Evolutionary conservation across 1,140 invertebrate genomes (phyloP).

Genomic region (Zophobas morio): DNA sequence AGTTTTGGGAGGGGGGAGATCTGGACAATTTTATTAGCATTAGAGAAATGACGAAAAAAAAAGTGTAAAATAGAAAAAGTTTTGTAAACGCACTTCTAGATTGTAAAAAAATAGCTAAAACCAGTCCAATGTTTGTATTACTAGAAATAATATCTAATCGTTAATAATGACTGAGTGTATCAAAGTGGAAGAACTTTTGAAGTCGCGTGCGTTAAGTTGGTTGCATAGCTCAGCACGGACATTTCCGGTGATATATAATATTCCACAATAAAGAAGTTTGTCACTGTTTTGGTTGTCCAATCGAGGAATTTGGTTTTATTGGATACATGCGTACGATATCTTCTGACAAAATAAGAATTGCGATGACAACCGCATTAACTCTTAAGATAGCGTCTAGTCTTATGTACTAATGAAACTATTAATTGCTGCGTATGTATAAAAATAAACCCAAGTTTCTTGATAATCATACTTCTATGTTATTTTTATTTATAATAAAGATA

Average conservation of each 20-base stretch:
- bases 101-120: slow-evolving; percentile 34
- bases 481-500: slow-evolving; percentile 17
- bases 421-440: slow-evolving; percentile 21
- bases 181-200: slow-evolving; percentile 15
- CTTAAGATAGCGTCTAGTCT: slow-evolving; percentile 33
- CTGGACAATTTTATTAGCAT: slow-evolving; percentile 13
- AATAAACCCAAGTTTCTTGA: slow-evolving; percentile 36
- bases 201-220: slow-evolving; percentile 16
- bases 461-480: slow-evolving; percentile 10
- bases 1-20: slow-evolving; percentile 22
- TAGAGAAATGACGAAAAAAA: slow-evolving; percentile 25
- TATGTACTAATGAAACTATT: background rate
- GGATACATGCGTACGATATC: too few species aligned
- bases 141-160: slow-evolving; percentile 12
- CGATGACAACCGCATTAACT: too few species aligned
- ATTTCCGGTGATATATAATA: slow-evolving; percentile 12
- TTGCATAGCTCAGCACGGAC: slow-evolving; percentile 6
- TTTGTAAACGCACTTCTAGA: slow-evolving; percentile 40
- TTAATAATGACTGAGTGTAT: slow-evolving; percentile 38
- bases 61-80: slow-evolving; percentile 37
- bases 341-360: too few species aligned
- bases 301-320: slow-evolving; percentile 32
- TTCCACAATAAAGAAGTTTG: background rate
- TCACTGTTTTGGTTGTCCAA: slow-evolving; percentile 15
- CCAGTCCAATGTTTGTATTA: slow-evolving; percentile 38